Percentiles rank a stretch among this genome's conserved stretches.
These are phyloP conservation scores for Tapirus indicus DNA, from an alignment of 2,797 vertebrate genomes.

Conservation along the genomic window DNA sequence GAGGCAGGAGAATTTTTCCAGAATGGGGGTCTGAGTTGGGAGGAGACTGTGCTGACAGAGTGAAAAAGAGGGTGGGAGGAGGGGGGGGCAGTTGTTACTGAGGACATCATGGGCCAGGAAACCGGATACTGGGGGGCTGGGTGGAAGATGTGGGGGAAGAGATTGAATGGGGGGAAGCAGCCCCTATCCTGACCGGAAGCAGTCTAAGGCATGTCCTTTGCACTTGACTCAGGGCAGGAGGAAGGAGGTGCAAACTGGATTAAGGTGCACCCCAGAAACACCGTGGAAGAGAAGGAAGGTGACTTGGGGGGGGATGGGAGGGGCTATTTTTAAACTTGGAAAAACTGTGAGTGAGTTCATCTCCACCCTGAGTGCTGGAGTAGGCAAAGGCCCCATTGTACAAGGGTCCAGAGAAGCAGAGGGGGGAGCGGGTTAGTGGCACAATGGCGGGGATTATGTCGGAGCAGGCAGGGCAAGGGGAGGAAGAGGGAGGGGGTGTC, in stretches of 20 bases:
- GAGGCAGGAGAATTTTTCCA: neutral
- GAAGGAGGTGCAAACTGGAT: slow-evolving; percentile 31
- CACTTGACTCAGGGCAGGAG: slow-evolving; percentile 68
- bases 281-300: neutral
- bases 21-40: neutral
- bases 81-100: neutral
- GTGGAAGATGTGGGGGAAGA: slow-evolving; percentile 64
- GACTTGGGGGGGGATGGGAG: slow-evolving; percentile 24
- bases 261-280: neutral
- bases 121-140: slow-evolving; percentile 73
- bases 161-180: slow-evolving; percentile 80
- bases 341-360: slow-evolving; percentile 81
- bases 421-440: neutral
- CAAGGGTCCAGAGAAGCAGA: slow-evolving; percentile 36
- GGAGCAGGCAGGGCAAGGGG: neutral
- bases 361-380: slow-evolving; percentile 67
- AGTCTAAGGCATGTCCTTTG: slow-evolving; percentile 56
- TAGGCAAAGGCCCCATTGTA: slow-evolving; percentile 81
- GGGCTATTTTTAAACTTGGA: slow-evolving; percentile 82
- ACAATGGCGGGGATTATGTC: slow-evolving; percentile 79
- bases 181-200: slow-evolving; percentile 34
- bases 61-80: neutral
- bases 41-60: neutral
- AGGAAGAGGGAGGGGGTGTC: neutral
- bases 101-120: slow-evolving; percentile 68